Base-by-base conservation (phyloP, 2,888 invertebrate species). In the Acleris literana region DNA sequence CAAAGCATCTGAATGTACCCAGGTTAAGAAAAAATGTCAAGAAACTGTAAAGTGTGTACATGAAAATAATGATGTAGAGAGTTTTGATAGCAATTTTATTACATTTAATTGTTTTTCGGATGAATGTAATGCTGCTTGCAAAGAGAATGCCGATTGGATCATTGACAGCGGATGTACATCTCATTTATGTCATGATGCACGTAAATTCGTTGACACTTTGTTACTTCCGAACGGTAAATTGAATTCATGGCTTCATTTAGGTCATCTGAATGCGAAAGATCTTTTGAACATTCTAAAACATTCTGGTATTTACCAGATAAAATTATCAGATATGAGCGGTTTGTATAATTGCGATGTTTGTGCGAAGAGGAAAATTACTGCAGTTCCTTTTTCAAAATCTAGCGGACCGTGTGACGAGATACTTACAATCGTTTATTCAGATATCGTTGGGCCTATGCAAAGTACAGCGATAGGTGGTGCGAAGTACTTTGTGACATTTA, bases 111-210 rank as follows among this genome's bases (percentile, higher is more conserved):
- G 20, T 20, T 20, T 20, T 20, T 20, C 20, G 2, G 49, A 44
- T 46, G 33, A 49, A n/a, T 48, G 48, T 49, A 58, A 33, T 17
- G 58, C 58, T 58, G 18, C 17, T n/a, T 49, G 29, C 49, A 49
- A 33, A 29, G 48, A 33, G 29, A 49, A 49, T 58, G 33, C 18
- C 13, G 25, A 17, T 17, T 49, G 58, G 48, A 58, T 58, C 9
- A 18, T 49, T 17, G 58, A 58, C 25, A 58, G 58, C 22, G 33
- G 58, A n/a, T 58, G 58, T 33, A 49, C 58, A 4, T 58, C 48
- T 18, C 49, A 58, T 58, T 33, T 58, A 16, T 58, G 48, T 29
- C 33, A 49, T 18, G 33, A 49, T 58, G 6, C 58, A 16, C 16
- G 20, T 16, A 33, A 58, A 58, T 49, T 49, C 33, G 25, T 44